Conservation (phyloP, 1,140 invertebrate species). For the Druon quercuslanigerum region DNA sequence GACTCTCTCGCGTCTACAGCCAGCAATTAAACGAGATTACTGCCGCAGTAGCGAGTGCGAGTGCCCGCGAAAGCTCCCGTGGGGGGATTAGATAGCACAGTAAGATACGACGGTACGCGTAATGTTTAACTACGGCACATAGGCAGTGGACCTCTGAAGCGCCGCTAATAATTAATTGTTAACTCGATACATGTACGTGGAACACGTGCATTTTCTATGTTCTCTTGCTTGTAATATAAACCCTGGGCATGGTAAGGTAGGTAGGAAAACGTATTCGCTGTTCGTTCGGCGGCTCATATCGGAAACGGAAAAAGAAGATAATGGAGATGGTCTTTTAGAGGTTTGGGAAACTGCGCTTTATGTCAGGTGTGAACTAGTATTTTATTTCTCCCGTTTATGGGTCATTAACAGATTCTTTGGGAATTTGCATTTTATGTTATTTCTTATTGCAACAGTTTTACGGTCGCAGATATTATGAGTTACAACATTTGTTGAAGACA, state of each 20-base stretch:
- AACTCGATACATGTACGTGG: constrained; percentile 57
- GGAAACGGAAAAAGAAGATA: too few species aligned
- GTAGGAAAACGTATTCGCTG: not conserved
- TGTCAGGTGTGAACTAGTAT: too few species aligned
- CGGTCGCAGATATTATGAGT: too few species aligned
- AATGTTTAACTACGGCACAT: constrained; percentile 73
- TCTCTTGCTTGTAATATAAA: constrained; percentile 17
- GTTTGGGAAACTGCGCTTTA: too few species aligned
- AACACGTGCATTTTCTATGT: constrained; percentile 28
- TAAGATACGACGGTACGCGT: constrained; percentile 73
- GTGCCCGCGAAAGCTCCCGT: constrained; percentile 49
- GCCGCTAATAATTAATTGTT: constrained; percentile 74
- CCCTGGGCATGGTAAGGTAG: not conserved
- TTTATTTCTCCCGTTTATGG: too few species aligned
- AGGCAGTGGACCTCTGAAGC: constrained; percentile 59
- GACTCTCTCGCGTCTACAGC: constrained; percentile 74
- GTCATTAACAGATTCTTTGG: too few species aligned
- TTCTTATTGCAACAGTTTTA: too few species aligned
- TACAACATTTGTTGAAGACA: too few species aligned
- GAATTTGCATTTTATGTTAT: too few species aligned
- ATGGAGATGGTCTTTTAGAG: too few species aligned
- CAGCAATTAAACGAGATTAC: constrained; percentile 76
- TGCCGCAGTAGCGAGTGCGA: constrained; percentile 66
- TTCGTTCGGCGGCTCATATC: too few species aligned
- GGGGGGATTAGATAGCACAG: constrained; percentile 73